phyloP scores from a whole-genome alignment of 2,113 vertebrate genomes.

The Silurus asotus region DNA sequence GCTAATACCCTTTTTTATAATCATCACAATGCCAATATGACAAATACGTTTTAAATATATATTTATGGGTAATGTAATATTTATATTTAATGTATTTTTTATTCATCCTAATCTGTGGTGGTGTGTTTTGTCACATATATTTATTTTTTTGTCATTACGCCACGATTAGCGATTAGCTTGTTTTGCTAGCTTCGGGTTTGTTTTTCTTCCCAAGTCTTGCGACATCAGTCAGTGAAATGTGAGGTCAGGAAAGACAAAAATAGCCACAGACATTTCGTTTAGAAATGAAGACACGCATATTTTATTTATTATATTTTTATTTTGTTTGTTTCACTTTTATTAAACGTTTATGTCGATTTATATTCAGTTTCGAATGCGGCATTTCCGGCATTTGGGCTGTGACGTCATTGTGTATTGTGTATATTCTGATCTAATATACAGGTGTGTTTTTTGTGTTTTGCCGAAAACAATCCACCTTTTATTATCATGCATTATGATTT shows the following conservation, averaged over 20 bases:
- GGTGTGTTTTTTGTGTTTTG: no score
- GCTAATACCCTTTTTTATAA: not conserved
- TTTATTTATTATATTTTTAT: no score
- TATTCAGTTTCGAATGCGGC: not conserved
- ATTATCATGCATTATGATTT: no score
- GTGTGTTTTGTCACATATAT: no score
- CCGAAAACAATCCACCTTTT: no score
- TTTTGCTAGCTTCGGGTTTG: not conserved
- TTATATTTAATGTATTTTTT: no score
- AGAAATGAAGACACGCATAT: not conserved
- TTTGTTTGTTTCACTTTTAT: not conserved
- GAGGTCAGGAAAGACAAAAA: not conserved
- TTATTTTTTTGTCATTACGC: conserved; percentile 8
- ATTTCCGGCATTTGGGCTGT: not conserved
- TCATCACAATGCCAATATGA: not conserved
- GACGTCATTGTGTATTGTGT: not conserved
- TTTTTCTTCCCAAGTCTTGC: conserved; percentile 8
- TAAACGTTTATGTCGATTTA: not conserved
- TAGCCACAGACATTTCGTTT: not conserved
- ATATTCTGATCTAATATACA: no score
- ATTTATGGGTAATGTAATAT: no score
- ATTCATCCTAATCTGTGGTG: no score
- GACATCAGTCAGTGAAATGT: conserved; percentile 5
- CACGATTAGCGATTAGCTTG: not conserved
- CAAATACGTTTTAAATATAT: no score